phyloP scores from a whole-genome alignment of 2,113 vertebrate genomes.

The Myodes glareolus region DNA sequence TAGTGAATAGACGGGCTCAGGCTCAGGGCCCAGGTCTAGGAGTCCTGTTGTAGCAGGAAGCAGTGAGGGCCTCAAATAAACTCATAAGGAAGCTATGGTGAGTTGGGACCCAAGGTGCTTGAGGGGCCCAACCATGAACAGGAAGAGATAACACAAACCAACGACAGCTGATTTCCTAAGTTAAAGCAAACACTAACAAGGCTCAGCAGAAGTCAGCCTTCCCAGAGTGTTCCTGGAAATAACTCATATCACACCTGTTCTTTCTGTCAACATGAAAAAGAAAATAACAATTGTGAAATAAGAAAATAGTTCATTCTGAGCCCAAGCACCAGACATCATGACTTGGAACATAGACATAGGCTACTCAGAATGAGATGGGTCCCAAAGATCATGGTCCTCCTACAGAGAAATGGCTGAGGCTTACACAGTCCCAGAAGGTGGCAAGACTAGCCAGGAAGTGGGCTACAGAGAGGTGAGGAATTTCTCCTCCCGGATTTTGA shows the following conservation, averaged over 20 bases:
- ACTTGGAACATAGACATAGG: neutral
- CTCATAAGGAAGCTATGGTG: neutral
- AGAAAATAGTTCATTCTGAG: neutral
- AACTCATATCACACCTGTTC: neutral
- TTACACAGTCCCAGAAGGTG: neutral
- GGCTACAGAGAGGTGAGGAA: neutral
- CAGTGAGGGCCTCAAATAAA: neutral
- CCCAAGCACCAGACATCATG: neutral
- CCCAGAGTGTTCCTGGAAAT: rapidly evolving
- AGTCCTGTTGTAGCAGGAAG: neutral
- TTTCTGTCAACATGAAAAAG: neutral
- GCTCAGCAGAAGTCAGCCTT: rapidly evolving
- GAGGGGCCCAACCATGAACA: neutral
- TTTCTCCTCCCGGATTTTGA: too few species aligned
- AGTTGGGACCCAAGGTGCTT: too few species aligned
- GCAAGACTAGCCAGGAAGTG: neutral
- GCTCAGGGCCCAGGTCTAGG: neutral
- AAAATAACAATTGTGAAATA: neutral
- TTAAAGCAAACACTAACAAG: too few species aligned
- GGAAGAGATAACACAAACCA: neutral
- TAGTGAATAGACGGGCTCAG: rapidly evolving
- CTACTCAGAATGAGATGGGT: neutral
- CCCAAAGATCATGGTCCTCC: neutral
- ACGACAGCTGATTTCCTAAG: neutral
- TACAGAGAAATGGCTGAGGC: neutral